Evolutionary conservation across 2,113 vertebrate species (phyloP).

Genomic region (Scytalopus superciliaris): DNA sequence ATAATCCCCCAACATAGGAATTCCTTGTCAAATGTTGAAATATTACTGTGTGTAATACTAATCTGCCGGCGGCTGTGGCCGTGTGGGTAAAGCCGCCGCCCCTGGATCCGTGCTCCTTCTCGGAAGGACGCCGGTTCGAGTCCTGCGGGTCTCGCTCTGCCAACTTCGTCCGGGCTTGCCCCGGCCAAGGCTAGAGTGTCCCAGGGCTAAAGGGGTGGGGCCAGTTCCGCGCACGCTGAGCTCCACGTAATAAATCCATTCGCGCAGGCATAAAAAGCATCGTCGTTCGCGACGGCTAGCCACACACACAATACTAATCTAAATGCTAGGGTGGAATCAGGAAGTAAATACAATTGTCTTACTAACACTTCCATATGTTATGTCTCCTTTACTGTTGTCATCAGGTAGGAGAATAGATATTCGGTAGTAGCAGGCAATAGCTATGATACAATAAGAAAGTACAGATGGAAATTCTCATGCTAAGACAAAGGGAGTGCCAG

Average conservation of each 20-base stretch:
- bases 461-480: background rate
- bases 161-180: too few species aligned
- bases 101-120: too few species aligned
- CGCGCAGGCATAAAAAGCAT: too few species aligned
- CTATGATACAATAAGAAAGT: background rate
- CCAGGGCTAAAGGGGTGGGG: too few species aligned
- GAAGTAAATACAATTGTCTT: background rate
- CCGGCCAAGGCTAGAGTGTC: too few species aligned
- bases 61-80: too few species aligned
- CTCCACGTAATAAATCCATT: too few species aligned
- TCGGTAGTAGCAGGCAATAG: background rate
- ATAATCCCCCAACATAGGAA: rapidly evolving
- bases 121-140: too few species aligned
- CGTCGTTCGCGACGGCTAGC: too few species aligned
- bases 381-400: background rate
- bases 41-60: background rate
- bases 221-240: too few species aligned
- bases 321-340: background rate
- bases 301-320: background rate
- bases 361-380: background rate
- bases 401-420: background rate
- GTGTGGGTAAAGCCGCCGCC: too few species aligned
- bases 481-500: background rate
- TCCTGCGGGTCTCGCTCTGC: too few species aligned
- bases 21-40: background rate